Base-by-base conservation (phyloP, 2,113 vertebrate genomes). In the Takifugu flavidus region DNA sequence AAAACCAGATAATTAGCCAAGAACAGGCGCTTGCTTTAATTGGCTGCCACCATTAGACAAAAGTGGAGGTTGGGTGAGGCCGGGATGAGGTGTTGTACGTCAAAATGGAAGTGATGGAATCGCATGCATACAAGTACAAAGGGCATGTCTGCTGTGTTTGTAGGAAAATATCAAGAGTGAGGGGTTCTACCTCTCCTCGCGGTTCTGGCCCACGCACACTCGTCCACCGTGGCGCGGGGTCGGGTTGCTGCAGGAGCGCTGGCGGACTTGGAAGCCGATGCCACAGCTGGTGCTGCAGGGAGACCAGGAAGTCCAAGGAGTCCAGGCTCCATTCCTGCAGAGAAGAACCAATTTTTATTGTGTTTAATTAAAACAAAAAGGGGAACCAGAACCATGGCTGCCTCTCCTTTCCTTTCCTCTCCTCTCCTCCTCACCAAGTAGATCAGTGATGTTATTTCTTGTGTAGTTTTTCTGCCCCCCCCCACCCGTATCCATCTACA, bases 261-360 rank as follows among this genome's bases (percentile, higher is more conserved):
- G 96, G 0, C 96, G 96, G 58, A 98, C 96, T 88, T 98, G 96
- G 87, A 99, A 99, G 82, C 96, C 96, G 43, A 99, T 96, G 53
- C 95, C 95, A 39, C 96, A 99, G 68, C 92, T 96, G 61, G 96
- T 98, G 86, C 95, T 98, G 90, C 96, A 99, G 53, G 93, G 92
- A 13, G 96, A 95, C 96, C 96, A 99, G 27, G 91, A 86, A 6
- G 96, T 95, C 96, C 96, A 99, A 0, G 95, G 95, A 2, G 96
- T 98, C 96, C 96, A 99, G 20, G 95, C 96, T 54, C 96, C 96
- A 45, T 98, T 98, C 89, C 96, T 99, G 47, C 6, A 25, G 4
- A 8, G 15, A 49, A 4, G 47, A 20, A 20, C 20, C 20, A 20
- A 20, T 20, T 20, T 20, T 20, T 20, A 20, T 20, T 20, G 20